Evolutionary conservation across 2,113 vertebrate species (phyloP).

Genomic region (Neotragus pygmaeus): DNA sequence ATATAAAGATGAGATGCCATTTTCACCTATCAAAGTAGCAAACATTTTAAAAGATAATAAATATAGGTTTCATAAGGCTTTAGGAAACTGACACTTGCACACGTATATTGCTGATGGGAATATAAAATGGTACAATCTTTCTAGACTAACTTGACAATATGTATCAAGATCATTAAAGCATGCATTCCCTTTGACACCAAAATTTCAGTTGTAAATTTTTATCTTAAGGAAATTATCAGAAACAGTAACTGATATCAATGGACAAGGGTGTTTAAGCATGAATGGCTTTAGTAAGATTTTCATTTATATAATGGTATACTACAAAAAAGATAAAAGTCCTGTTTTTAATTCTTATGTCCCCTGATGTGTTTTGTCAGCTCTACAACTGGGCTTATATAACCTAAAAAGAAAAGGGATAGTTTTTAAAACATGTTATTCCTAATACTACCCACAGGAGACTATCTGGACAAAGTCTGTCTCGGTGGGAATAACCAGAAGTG

Average conservation of each 20-base stretch:
- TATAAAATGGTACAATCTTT: neutral
- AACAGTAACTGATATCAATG: neutral
- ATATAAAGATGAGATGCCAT: neutral
- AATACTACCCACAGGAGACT: neutral
- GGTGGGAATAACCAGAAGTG: neutral
- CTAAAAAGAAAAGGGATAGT: neutral
- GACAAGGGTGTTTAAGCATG: neutral
- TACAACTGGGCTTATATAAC: neutral
- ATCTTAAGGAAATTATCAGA: neutral
- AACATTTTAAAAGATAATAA: conserved; percentile 16
- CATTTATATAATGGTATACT: neutral
- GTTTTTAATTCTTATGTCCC: neutral
- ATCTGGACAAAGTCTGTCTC: neutral
- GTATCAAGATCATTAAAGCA: neutral
- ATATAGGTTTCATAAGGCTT: neutral
- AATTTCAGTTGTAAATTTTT: neutral
- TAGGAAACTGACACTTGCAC: neutral
- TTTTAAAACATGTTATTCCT: neutral
- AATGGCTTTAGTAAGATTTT: conserved; percentile 11
- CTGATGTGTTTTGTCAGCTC: neutral
- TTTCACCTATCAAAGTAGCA: conserved; percentile 17
- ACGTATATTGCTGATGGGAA: neutral
- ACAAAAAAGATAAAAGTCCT: neutral
- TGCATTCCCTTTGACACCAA: neutral
- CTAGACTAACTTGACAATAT: neutral